A percentile compares a stretch with the other conserved stretches of the same genome.
These are phyloP conservation scores for Oncorhynchus keta DNA, from an alignment of 2,113 vertebrate species.

Conservation along the genomic window DNA sequence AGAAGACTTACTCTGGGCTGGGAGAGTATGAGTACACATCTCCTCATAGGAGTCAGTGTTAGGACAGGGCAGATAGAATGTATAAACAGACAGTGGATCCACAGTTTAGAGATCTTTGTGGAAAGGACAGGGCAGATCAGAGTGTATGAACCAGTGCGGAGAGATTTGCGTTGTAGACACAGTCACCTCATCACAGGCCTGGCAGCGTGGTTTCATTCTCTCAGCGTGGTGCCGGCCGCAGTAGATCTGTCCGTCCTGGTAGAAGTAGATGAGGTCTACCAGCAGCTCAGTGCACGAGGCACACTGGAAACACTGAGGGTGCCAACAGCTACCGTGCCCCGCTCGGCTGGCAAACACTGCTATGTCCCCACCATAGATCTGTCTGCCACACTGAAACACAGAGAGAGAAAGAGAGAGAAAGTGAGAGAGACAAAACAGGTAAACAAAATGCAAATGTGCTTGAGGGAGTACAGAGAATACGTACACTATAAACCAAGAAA, in stretches of 20 bases:
- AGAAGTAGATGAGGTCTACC: conserved; percentile 91
- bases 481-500: no score
- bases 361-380: conserved; percentile 76
- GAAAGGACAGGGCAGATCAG: no score
- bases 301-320: conserved; percentile 80
- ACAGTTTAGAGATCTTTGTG: no score
- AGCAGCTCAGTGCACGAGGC: conserved; percentile 76
- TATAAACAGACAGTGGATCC: no score
- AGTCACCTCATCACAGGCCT: conserved; percentile 86
- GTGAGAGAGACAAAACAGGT: neutral
- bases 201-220: conserved; percentile 84
- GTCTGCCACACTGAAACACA: conserved; percentile 70
- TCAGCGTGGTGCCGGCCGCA: conserved; percentile 93
- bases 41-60: no score
- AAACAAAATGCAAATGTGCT: neutral
- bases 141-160: no score
- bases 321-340: conserved; percentile 75
- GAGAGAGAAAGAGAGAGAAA: neutral
- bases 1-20: no score
- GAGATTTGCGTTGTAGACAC: no score
- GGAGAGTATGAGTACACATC: no score
- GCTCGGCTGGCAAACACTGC: conserved; percentile 76
- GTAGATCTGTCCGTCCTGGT: conserved; percentile 83
- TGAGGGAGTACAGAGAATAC: no score
- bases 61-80: no score